These are phyloP conservation scores for Mylabris sibirica DNA, from an alignment of 2,888 invertebrate genomes.

Conservation along the genomic window DNA sequence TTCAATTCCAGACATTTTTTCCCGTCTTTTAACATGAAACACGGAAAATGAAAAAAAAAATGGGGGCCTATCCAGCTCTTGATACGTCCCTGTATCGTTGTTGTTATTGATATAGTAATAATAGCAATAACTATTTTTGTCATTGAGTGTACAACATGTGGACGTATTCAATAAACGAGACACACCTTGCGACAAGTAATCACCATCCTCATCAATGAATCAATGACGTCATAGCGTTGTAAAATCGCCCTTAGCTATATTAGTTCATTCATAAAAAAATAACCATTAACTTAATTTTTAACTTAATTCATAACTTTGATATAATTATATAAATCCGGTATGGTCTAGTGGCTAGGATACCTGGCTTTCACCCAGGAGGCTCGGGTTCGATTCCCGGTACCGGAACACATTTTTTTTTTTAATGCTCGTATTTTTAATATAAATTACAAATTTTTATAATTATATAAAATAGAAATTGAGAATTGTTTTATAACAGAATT, in stretches of 20 bases:
- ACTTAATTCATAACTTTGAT: background rate
- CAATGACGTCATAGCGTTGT: background rate
- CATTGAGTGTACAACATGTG: conserved; percentile 28
- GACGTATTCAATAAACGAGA: conserved; percentile 32
- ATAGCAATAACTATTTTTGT: conserved; percentile 10
- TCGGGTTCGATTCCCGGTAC: conserved; percentile 71
- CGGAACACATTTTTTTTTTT: conserved; percentile 54
- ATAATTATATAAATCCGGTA: conserved; percentile 57
- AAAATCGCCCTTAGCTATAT: background rate
- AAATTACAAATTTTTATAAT: background rate
- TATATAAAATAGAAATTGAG: no score
- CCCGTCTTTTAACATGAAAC: no score
- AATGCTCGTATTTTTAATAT: background rate
- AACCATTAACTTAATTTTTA: no score
- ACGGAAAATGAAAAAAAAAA: no score
- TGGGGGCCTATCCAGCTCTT: no score
- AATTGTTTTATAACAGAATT: background rate
- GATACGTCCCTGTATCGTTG: background rate
- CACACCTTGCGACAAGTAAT: conserved; percentile 41
- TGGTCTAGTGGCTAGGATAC: conserved; percentile 70
- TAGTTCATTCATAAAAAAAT: conserved; percentile 4
- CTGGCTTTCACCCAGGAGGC: conserved; percentile 70
- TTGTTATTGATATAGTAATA: background rate
- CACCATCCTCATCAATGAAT: conserved; percentile 45
- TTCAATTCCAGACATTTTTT: no score